Evolutionary conservation across 1,140 invertebrate genomes (phyloP).

Genomic region (Macrosteles quadrilineatus): DNA sequence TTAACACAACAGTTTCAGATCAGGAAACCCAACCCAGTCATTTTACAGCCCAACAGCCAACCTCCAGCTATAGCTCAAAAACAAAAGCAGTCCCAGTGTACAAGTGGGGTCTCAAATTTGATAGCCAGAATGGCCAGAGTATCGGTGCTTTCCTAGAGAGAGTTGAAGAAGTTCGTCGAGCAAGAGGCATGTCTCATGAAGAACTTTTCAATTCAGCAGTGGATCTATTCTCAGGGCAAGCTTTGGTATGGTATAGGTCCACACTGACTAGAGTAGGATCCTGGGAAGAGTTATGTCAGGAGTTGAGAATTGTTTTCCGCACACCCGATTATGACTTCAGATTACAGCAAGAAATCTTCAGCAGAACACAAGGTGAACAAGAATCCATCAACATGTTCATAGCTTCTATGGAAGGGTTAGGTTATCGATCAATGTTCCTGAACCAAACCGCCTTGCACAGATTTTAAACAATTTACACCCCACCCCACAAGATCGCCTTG

Average conservation of each 20-base stretch:
- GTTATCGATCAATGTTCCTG: neutral
- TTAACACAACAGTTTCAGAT: too few relatives aligned
- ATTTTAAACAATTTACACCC: constrained; percentile 17
- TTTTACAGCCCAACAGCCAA: too few relatives aligned
- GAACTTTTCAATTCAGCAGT: constrained; percentile 15
- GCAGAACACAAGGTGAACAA: neutral
- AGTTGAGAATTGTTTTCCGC: constrained; percentile 10
- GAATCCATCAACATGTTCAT: neutral
- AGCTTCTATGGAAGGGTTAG: neutral
- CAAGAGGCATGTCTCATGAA: neutral
- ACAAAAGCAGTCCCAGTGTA: neutral
- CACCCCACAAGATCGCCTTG: neutral
- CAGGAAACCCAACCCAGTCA: too few relatives aligned
- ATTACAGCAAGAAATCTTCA: neutral
- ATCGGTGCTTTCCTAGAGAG: neutral
- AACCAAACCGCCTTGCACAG: neutral
- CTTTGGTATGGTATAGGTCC: constrained; percentile 1
- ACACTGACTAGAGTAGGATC: neutral
- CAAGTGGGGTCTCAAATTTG: neutral
- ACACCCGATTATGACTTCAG: constrained; percentile 4
- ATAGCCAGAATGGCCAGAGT: neutral
- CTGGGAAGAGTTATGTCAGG: neutral
- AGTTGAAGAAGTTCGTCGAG: neutral
- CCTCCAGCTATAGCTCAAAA: too few relatives aligned
- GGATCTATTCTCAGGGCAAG: constrained; percentile 13